These are phyloP conservation scores for Abrostola triplasia DNA, from an alignment of 2,888 invertebrate species.

Conservation along the genomic window DNA sequence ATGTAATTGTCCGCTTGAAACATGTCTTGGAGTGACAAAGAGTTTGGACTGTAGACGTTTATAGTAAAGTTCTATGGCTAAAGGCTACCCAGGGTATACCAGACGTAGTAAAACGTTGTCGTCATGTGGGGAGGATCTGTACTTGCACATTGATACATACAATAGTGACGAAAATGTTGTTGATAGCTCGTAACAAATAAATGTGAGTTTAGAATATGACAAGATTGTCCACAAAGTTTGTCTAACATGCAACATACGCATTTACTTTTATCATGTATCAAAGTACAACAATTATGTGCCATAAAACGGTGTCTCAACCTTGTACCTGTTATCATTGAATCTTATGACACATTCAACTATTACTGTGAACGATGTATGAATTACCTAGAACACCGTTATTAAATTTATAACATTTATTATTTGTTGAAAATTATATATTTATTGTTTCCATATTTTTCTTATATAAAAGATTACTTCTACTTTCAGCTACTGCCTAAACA, in stretches of 20 bases:
- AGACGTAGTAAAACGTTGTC: too few relatives aligned
- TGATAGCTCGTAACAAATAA: neutral
- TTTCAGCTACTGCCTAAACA: too few relatives aligned
- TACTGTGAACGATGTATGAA: conserved; percentile 23
- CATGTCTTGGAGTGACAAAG: too few relatives aligned
- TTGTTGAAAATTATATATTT: neutral
- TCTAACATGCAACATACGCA: conserved; percentile 8
- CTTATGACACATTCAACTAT: conserved; percentile 45
- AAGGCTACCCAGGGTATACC: too few relatives aligned
- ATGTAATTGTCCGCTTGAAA: too few relatives aligned
- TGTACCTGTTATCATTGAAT: conserved; percentile 51
- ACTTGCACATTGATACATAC: too few relatives aligned
- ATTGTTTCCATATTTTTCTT: too few relatives aligned
- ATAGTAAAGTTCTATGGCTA: too few relatives aligned
- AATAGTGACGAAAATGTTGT: too few relatives aligned
- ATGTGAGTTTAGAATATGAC: neutral
- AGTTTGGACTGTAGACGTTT: too few relatives aligned
- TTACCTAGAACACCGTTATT: conserved; percentile 13
- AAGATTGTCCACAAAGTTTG: neutral
- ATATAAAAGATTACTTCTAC: too few relatives aligned
- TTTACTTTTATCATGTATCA: conserved; percentile 33
- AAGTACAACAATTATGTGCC: conserved; percentile 32
- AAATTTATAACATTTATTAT: neutral
- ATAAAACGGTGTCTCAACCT: conserved; percentile 52
- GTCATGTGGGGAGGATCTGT: too few relatives aligned